These are phyloP conservation scores for Sinosuthora webbiana DNA, from an alignment of 2,113 vertebrate species.

Conservation along the genomic window DNA sequence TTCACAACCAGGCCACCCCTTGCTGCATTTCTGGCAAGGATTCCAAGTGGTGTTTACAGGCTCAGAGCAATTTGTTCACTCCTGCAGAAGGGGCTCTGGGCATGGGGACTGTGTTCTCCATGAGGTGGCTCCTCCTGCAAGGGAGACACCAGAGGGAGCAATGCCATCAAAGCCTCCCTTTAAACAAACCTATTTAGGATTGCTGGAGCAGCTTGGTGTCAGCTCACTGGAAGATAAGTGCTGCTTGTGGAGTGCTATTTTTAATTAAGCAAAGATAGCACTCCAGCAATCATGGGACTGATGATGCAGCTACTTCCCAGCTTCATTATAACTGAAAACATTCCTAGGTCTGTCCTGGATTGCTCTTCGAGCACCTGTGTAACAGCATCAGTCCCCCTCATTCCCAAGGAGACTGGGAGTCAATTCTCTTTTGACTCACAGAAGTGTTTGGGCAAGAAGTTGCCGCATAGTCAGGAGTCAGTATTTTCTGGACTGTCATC, in stretches of 20 bases:
- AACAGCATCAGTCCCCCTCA: background rate
- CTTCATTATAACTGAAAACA: constrained; percentile 17
- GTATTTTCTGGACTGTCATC: background rate
- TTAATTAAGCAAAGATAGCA: constrained; percentile 55
- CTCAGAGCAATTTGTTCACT: background rate
- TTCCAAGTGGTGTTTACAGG: too few species aligned
- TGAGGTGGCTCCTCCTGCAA: background rate
- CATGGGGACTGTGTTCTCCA: fast-evolving
- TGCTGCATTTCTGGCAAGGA: background rate
- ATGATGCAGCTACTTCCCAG: constrained; percentile 39
- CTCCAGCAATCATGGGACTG: constrained; percentile 37
- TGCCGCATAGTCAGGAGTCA: background rate
- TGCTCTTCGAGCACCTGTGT: constrained; percentile 28
- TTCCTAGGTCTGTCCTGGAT: background rate
- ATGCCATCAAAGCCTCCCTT: background rate
- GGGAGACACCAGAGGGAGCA: background rate
- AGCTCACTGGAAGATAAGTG: constrained; percentile 18
- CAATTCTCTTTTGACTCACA: background rate
- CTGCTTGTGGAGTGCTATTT: constrained; percentile 27
- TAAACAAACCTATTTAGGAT: background rate
- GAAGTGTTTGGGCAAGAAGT: background rate
- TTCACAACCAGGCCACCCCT: background rate
- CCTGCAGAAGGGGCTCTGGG: background rate
- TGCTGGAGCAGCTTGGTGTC: background rate
- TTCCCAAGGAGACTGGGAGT: background rate